Conservation (phyloP, 2,888 invertebrate genomes). For the Thymelicus acteon region DNA sequence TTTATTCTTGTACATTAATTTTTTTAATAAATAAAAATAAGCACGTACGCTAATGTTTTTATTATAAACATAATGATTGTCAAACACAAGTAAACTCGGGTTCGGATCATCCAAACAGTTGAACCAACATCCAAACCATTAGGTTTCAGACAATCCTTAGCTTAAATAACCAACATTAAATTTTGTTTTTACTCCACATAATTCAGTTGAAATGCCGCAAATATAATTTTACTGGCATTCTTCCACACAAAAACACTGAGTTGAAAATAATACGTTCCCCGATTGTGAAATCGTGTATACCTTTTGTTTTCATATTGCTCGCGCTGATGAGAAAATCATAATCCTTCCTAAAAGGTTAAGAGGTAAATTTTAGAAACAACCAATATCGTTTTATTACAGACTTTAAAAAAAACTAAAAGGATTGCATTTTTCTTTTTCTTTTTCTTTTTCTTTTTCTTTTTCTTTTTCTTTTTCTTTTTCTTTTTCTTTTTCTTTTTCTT, state of each 20-base stretch:
- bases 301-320: not conserved
- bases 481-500: no score
- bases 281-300: constrained; percentile 1
- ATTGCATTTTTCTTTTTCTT: no score
- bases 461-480: no score
- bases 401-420: no score
- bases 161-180: constrained; percentile 2
- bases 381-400: not conserved
- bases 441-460: no score
- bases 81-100: no score
- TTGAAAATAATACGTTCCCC: constrained; percentile 9
- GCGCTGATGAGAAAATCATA: not conserved
- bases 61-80: no score
- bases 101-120: no score
- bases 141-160: not conserved
- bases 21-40: no score
- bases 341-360: not conserved
- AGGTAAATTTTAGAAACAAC: not conserved
- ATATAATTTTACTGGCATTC: not conserved
- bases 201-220: not conserved
- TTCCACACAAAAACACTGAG: constrained; percentile 8
- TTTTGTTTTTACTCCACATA: not conserved
- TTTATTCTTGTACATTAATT: no score
- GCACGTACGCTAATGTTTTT: no score
- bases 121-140: not conserved